A percentile compares a stretch with the other conserved stretches of the same genome.
phyloP scores from a whole-genome alignment of 2,797 vertebrate species.

The Rhynchotus rufescens region DNA sequence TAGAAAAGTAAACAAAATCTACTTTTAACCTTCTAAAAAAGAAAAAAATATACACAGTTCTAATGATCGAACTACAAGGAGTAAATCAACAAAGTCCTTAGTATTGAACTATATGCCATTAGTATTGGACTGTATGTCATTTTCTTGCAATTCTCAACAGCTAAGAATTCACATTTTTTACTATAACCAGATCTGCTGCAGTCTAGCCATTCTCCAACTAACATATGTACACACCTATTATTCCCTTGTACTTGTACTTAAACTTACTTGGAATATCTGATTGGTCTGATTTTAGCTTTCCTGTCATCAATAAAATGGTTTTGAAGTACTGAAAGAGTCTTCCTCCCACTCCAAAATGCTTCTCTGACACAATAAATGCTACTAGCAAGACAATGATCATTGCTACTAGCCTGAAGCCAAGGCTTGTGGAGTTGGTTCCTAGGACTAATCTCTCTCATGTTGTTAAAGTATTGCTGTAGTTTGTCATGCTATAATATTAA shows the following conservation, averaged over 20 bases:
- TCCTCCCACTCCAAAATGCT: not conserved
- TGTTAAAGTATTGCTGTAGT: not conserved
- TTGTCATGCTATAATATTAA: not conserved
- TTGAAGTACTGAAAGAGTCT: not conserved
- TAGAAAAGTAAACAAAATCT: too few species aligned
- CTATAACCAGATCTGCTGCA: too few species aligned
- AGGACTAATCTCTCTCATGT: too few species aligned
- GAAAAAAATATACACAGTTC: not conserved
- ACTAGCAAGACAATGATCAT: rapidly evolving
- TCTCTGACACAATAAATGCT: not conserved
- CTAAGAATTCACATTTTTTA: too few species aligned
- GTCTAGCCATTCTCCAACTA: too few species aligned
- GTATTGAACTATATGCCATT: too few species aligned
- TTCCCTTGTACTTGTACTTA: slow-evolving; percentile 4
- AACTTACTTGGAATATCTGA: not conserved
- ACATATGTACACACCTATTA: not conserved
- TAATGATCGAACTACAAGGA: not conserved
- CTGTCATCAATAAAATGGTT: not conserved
- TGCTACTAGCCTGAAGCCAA: not conserved
- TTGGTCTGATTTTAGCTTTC: not conserved
- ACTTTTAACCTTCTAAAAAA: too few species aligned
- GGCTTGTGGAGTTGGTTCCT: not conserved
- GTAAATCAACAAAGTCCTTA: not conserved
- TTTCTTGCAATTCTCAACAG: too few species aligned
- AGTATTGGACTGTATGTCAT: too few species aligned